Base-by-base conservation (phyloP, 92 coral and sea anemone genomes). In the Parazoanthus swiftii region DNA sequence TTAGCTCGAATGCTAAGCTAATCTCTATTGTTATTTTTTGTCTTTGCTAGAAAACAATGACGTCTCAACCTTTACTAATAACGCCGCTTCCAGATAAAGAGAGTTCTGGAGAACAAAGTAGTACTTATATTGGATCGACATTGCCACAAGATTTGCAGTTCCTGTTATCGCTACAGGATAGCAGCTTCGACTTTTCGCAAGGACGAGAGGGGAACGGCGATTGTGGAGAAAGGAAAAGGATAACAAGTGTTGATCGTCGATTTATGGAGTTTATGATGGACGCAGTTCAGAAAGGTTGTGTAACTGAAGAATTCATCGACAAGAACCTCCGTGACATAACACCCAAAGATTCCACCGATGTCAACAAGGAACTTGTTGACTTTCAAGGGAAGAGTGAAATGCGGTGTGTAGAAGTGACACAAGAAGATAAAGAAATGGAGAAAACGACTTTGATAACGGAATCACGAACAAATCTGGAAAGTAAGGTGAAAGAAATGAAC, bases 251-350 rank as follows among this genome's bases (percentile, higher is more conserved):
- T n/a, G 96, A 94, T 76, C 84, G 89, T 71, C 88, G 86, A 29
- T 93, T 95, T 56, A 84, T 95, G 38, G 96, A 93, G 68, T 88
- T 94, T 42, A 95, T 95, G 92, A 81, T 93, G 76, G 98, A 95
- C 59, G 96, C 96, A 5, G 94, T 95, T 13, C 94, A 93, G 29
- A 91, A 88, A 77, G 94, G 95, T 21, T 93, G 89, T n/a, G 76
- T 93, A 75, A 85, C 88, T 15, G 88, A 88, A 20, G 95, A 90
- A 14, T 76, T 93, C 16, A 72, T 76, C n/a, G 83, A 78, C 23
- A 76, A 26, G 7, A 74, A 78, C 9, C 81, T 76, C 29, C 51
- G 58, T 46, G 89, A 86, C 1, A 23, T 76, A 43, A 36, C 81
- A 26, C 18, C 56, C 4, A 16, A 0, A 8, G 76, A 76, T 26